Conservation (phyloP, 2,888 invertebrate genomes). For the Drosophila mimica region DNA sequence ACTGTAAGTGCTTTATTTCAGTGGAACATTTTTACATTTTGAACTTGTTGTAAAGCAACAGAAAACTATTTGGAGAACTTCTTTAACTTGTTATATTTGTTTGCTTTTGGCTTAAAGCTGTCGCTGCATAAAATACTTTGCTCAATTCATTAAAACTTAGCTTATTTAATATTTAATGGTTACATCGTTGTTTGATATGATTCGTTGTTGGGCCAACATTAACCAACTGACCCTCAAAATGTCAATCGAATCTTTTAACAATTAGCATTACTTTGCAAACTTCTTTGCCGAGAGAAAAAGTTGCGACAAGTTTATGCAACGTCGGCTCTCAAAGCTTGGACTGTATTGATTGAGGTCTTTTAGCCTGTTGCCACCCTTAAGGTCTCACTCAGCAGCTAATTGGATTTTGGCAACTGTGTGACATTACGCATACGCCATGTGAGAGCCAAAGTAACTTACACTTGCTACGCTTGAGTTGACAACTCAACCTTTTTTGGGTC, state of each 20-base stretch:
- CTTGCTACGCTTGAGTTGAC: slow-evolving; percentile 35
- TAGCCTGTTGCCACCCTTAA: slow-evolving; percentile 16
- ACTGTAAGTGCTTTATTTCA: not conserved
- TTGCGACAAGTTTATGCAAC: slow-evolving; percentile 22
- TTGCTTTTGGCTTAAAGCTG: slow-evolving; percentile 15
- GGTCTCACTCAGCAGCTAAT: slow-evolving; percentile 54
- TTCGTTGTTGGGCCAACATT: not conserved
- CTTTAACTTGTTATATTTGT: not conserved
- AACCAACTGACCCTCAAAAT: slow-evolving; percentile 6
- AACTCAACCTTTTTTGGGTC: slow-evolving; percentile 59
- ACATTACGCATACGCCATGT: slow-evolving; percentile 55
- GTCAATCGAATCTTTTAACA: slow-evolving; percentile 43
- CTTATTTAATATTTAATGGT: slow-evolving; percentile 1
- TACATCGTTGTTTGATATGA: not conserved
- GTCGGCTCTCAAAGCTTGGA: slow-evolving; percentile 3
- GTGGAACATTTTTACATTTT: not conserved
- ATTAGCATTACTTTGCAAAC: slow-evolving; percentile 33
- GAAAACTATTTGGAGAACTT: not conserved
- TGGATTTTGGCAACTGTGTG: slow-evolving; percentile 58
- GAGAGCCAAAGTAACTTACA: slow-evolving; percentile 28
- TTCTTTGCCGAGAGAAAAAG: slow-evolving; percentile 12
- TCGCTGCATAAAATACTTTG: not conserved
- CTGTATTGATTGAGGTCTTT: slow-evolving; percentile 45
- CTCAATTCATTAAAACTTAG: not conserved
- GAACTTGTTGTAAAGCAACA: not conserved